A percentile compares a stretch with the other conserved stretches of the same genome.
phyloP scores from a whole-genome alignment of 2,113 vertebrate species.

The Neolamprologus hecqui region DNA sequence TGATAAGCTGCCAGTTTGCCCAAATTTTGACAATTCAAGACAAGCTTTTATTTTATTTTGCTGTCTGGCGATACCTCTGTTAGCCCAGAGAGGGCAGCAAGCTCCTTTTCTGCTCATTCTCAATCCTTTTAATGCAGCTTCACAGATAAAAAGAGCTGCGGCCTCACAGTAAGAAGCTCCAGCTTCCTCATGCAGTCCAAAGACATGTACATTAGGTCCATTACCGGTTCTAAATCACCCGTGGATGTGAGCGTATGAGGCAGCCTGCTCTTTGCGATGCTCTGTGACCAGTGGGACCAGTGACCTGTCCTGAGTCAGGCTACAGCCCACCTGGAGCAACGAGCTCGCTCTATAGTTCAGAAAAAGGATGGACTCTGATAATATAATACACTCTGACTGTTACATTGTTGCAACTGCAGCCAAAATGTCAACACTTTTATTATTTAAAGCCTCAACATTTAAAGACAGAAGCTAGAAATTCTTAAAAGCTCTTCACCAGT shows the following conservation, averaged over 20 bases:
- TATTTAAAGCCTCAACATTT: background rate
- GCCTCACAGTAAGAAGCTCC: background rate
- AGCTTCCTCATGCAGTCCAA: background rate
- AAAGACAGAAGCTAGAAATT: background rate
- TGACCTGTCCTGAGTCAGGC: background rate
- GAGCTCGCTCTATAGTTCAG: background rate
- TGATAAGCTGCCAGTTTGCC: background rate
- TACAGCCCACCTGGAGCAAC: background rate
- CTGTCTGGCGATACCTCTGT: background rate
- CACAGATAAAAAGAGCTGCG: background rate
- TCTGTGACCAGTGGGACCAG: rapidly evolving
- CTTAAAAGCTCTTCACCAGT: background rate
- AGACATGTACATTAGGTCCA: background rate
- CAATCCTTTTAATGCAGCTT: background rate
- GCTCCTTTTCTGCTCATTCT: background rate
- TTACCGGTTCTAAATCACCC: background rate
- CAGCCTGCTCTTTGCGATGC: background rate
- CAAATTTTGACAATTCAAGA: background rate
- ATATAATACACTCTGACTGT: background rate
- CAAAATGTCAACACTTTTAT: background rate
- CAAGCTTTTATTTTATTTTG: background rate
- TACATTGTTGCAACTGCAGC: background rate
- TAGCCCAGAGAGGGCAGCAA: background rate
- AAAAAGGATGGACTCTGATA: background rate
- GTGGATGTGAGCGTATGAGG: background rate